Conservation (phyloP, 1,140 invertebrate genomes). For the Nylanderia fulva region DNA sequence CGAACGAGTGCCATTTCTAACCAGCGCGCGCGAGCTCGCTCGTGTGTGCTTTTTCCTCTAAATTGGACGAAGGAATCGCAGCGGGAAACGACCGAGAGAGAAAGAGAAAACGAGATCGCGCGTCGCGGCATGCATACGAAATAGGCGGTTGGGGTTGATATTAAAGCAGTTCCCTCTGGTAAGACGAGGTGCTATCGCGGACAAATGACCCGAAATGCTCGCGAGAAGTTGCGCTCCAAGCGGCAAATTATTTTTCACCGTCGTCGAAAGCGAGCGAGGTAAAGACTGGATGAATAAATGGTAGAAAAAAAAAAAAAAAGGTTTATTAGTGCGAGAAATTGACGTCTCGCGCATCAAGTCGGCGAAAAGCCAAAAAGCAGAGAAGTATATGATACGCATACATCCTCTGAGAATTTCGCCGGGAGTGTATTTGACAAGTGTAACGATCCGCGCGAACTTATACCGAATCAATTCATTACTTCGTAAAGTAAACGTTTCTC, state of each 20-base stretch:
- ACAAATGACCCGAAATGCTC: slow-evolving; percentile 62
- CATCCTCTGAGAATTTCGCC: neutral
- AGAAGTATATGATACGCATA: too few relatives aligned
- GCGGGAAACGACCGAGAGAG: slow-evolving; percentile 35
- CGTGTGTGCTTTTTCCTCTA: slow-evolving; percentile 33
- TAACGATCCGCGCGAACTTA: slow-evolving; percentile 2
- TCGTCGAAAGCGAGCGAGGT: neutral
- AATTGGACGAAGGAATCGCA: neutral
- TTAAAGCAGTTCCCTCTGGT: slow-evolving; percentile 71
- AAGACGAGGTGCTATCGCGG: slow-evolving; percentile 51
- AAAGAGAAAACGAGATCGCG: slow-evolving; percentile 46
- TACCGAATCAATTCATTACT: slow-evolving; percentile 38
- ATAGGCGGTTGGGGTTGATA: slow-evolving; percentile 67
- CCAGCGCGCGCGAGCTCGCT: slow-evolving; percentile 35
- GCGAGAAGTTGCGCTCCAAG: slow-evolving; percentile 40
- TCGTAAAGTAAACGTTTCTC: neutral
- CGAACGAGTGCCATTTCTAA: slow-evolving; percentile 56
- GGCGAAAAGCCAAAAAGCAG: too few relatives aligned
- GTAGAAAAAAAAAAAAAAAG: neutral
- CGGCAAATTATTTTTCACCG: slow-evolving; percentile 68
- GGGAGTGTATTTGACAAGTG: slow-evolving; percentile 7
- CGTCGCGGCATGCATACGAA: slow-evolving; percentile 69
- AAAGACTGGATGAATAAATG: too few relatives aligned
- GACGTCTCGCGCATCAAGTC: neutral
- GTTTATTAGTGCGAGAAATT: slow-evolving; percentile 10